Evolutionary conservation across 2,888 invertebrate species (phyloP).

Genomic region (Caradrina kadenii): DNA sequence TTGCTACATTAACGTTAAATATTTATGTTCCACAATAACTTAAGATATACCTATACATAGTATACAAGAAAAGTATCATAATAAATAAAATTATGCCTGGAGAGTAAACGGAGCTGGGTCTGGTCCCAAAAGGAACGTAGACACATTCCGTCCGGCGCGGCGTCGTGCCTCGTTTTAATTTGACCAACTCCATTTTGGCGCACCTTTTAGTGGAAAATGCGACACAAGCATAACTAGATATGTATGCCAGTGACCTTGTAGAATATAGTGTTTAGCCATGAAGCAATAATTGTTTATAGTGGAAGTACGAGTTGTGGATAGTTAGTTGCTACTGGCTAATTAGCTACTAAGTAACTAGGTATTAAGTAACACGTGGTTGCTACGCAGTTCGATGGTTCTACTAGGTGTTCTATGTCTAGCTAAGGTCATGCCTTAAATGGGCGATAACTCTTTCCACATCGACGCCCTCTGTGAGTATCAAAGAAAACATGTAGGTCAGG

Average conservation of each 20-base stretch:
- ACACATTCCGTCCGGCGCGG: constrained; percentile 28
- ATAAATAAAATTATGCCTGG: constrained; percentile 63
- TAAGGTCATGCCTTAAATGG: constrained; percentile 37
- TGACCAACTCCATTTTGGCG: constrained; percentile 65
- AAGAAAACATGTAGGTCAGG: constrained; percentile 16
- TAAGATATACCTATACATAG: constrained; percentile 9
- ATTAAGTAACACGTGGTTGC: constrained; percentile 26
- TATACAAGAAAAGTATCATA: constrained; percentile 46
- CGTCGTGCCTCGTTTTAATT: constrained; percentile 67
- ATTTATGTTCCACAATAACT: constrained; percentile 15
- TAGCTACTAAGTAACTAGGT: constrained; percentile 38
- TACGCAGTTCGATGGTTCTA: constrained; percentile 30
- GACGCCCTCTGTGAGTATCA: constrained; percentile 15
- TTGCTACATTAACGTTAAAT: constrained; percentile 46
- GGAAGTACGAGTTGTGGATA: constrained; percentile 3
- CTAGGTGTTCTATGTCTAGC: constrained; percentile 13
- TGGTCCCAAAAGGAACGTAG: constrained; percentile 61
- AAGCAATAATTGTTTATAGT: constrained; percentile 15
- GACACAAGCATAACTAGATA: constrained; percentile 32
- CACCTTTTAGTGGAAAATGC: constrained; percentile 50
- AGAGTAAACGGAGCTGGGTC: constrained; percentile 63
- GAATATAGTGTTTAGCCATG: constrained; percentile 36
- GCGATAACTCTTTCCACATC: constrained; percentile 38
- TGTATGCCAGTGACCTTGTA: constrained; percentile 34
- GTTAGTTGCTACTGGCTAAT: constrained; percentile 30